Evolutionary conservation across 2,888 invertebrate species (phyloP).

Genomic region (Synanthedon vespiformis): DNA sequence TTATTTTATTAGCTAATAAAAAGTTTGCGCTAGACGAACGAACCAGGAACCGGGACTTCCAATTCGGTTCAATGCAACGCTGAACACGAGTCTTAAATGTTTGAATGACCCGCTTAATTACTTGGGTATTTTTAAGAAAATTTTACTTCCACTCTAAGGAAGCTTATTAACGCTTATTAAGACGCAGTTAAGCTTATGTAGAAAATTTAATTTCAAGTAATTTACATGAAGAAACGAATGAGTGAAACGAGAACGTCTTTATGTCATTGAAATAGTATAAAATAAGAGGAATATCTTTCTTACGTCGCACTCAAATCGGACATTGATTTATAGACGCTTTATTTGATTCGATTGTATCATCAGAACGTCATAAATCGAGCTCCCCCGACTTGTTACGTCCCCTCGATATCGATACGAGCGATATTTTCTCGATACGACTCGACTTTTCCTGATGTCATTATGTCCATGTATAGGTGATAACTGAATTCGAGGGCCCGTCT

Average conservation of each 20-base stretch:
- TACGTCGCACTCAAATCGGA: constrained; percentile 38
- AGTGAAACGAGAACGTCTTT: too few relatives aligned
- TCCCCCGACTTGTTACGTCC: constrained; percentile 15
- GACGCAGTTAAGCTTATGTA: too few relatives aligned
- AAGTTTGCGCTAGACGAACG: constrained; percentile 19
- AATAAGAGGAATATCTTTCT: constrained; percentile 29
- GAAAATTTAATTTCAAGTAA: too few relatives aligned
- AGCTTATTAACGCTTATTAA: too few relatives aligned
- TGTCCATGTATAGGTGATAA: constrained; percentile 50
- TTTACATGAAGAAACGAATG: too few relatives aligned
- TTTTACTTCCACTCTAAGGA: too few relatives aligned
- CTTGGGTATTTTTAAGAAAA: too few relatives aligned
- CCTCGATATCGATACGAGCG: constrained; percentile 7
- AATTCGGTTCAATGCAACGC: background rate
- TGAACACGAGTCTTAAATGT: too few relatives aligned
- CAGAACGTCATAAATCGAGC: constrained; percentile 63
- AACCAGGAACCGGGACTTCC: background rate
- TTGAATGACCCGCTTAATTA: too few relatives aligned
- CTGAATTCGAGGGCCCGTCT: constrained; percentile 31
- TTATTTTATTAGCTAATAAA: constrained; percentile 64
- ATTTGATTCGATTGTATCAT: constrained; percentile 70
- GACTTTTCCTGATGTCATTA: constrained; percentile 23
- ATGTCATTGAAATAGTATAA: constrained; percentile 5
- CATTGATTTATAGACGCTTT: constrained; percentile 65
- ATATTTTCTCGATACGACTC: constrained; percentile 36